Evolutionary conservation across 2,888 invertebrate species (phyloP).

Genomic region (Epinotia ramella): DNA sequence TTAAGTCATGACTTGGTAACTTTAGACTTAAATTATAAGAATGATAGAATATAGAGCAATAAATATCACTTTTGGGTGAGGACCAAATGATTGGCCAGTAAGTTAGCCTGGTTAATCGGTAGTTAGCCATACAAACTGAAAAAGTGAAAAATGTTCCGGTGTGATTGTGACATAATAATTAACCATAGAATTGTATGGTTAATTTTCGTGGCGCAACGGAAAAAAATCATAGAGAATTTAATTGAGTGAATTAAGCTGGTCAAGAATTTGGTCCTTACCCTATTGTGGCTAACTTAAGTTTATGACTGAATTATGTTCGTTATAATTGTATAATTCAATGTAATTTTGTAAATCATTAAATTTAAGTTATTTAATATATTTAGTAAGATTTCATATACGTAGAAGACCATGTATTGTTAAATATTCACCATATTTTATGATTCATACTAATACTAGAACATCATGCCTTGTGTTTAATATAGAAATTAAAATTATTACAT

Average conservation of each 20-base stretch:
- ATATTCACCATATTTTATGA: slow-evolving; percentile 44
- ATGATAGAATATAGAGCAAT: slow-evolving; percentile 31
- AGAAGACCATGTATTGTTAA: slow-evolving; percentile 42
- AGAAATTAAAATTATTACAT: slow-evolving; percentile 17
- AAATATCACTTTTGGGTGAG: no score
- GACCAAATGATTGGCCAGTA: no score
- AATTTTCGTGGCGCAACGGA: no score
- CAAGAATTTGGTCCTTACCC: no score
- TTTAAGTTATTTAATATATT: slow-evolving; percentile 35
- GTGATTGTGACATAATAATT: no score
- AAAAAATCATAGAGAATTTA: no score
- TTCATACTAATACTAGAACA: slow-evolving; percentile 18
- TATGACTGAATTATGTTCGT: slow-evolving; percentile 40
- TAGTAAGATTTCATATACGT: slow-evolving; percentile 16
- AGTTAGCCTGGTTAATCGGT: no score
- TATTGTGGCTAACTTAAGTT: slow-evolving; percentile 40
- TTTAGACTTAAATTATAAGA: slow-evolving; percentile 5
- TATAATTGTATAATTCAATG: slow-evolving; percentile 25
- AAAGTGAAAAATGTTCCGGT: no score
- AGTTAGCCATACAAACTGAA: no score
- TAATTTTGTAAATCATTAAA: slow-evolving; percentile 34
- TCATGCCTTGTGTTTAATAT: slow-evolving; percentile 14
- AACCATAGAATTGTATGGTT: no score
- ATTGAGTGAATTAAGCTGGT: no score
- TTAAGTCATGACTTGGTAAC: slow-evolving; percentile 6